Conservation (phyloP, 2,797 vertebrate genomes). For the Chloroceryle amazona region DNA sequence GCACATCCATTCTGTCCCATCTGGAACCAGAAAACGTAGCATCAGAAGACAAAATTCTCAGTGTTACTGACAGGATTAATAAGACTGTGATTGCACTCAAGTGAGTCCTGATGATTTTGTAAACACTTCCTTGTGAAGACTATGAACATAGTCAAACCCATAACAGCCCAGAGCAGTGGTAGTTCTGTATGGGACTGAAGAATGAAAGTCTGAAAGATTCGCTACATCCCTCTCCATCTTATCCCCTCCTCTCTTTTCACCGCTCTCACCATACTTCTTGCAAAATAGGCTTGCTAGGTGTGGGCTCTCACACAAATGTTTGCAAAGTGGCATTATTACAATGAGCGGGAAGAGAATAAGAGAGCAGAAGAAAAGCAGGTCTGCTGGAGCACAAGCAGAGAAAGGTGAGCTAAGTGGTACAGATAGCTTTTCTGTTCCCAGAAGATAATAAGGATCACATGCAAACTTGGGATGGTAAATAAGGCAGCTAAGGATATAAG, state of each 20-base stretch:
- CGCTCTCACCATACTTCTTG: background rate
- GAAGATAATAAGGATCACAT: background rate
- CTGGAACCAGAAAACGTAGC: background rate
- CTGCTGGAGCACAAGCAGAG: background rate
- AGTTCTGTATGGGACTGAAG: background rate
- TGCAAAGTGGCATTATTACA: background rate
- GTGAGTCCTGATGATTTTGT: background rate
- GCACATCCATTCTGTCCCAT: background rate
- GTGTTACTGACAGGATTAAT: background rate
- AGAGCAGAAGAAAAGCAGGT: background rate
- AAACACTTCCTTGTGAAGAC: background rate
- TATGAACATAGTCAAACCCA: background rate
- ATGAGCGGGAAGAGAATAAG: background rate
- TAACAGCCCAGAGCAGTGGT: background rate
- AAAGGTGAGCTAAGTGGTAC: background rate
- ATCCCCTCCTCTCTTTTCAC: background rate
- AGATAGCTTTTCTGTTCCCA: background rate
- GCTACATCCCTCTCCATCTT: background rate
- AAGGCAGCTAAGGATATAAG: background rate
- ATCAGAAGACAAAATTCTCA: background rate
- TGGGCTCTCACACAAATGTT: background rate
- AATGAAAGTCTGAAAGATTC: background rate
- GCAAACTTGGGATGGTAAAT: background rate
- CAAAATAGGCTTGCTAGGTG: background rate
- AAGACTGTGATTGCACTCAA: background rate